Evolutionary conservation across 1,140 invertebrate species (phyloP).

Genomic region (Papilio polytes): DNA sequence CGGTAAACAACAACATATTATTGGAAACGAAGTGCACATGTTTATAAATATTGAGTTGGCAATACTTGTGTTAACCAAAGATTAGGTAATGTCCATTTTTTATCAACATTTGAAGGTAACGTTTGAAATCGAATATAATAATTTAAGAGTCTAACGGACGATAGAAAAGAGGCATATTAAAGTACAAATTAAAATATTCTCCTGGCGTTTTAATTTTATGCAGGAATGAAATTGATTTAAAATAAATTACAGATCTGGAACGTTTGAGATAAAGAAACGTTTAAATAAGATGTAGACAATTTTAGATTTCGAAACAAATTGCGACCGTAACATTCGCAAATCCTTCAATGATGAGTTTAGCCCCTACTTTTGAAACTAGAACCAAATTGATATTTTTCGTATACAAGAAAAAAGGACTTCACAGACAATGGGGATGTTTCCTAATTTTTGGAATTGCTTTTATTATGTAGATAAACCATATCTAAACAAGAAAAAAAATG

Average conservation of each 20-base stretch:
- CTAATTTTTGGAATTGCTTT: too few species aligned
- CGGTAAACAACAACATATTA: conserved; percentile 29
- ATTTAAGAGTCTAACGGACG: background rate
- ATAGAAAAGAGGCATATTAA: background rate
- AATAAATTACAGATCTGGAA: conserved; percentile 23
- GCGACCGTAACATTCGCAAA: conserved; percentile 40
- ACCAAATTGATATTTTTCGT: background rate
- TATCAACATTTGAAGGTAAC: background rate
- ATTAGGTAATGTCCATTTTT: background rate
- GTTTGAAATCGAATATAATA: background rate
- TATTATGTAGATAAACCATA: too few species aligned
- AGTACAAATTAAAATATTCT: background rate
- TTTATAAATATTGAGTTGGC: conserved; percentile 26
- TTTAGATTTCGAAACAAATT: conserved; percentile 41
- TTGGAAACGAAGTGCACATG: conserved; percentile 9
- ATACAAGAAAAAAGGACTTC: background rate
- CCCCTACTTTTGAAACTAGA: conserved; percentile 26
- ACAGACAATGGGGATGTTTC: too few species aligned
- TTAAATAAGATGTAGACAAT: conserved; percentile 40
- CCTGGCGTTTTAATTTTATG: background rate
- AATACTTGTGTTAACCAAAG: background rate
- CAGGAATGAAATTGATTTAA: background rate
- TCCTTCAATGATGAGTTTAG: conserved; percentile 38
- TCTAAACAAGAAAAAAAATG: too few species aligned
- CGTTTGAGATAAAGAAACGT: conserved; percentile 26